Base-by-base conservation (phyloP, 2,113 vertebrate species). In the Mastomys coucha region DNA sequence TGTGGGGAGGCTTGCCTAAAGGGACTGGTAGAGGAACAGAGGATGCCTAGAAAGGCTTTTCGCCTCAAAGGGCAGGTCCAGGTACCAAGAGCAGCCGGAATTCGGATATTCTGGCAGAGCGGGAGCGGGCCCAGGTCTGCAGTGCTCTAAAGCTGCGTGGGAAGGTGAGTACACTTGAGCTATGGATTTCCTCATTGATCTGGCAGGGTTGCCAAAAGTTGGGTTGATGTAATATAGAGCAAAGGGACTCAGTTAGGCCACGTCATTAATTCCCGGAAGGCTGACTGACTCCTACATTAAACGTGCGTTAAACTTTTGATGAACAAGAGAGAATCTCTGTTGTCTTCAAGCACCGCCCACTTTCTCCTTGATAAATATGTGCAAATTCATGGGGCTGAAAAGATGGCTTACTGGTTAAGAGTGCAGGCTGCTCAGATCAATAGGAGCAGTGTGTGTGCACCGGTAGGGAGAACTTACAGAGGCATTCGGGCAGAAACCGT, bases 241-340 rank as follows among this genome's bases (percentile, higher is more conserved):
- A 73, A 28, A 78, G 36, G 53, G 33, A 63, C 72, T 49, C 78
- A 81, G 65, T 87, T 90, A 53, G 19, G 24, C 36, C 63, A 31
- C 88, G 67, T 91, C 84, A 69, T 87, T 89, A 93, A 10, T 42
- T 75, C 85, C 45, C 85, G 31, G 28, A 24, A 72, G 91, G 51
- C 51, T 45, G 39, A 90, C 51, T 45, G 39, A 90, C 51, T 4
- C 63, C 39, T 78, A 14, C 65, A 45, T 93, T 20, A 28, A 26
- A 77, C 26, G 67, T 51, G 10, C 72, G 26, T 86, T 87, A 86
- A 89, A 67, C 12, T 51, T 77, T 56, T 24, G 51, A 36, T 81
- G 77, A 81, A n/a, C 36, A 28, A 69, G 33, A 65, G 20, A 94
- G 49, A 91, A 45, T 91, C 39, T 80, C 76, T 89, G 31, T 42